Evolutionary conservation across 2,888 invertebrate genomes (phyloP), one percentile per base, ranked within the genome.

Genomic region (Polydrusus cervinus): DNA sequence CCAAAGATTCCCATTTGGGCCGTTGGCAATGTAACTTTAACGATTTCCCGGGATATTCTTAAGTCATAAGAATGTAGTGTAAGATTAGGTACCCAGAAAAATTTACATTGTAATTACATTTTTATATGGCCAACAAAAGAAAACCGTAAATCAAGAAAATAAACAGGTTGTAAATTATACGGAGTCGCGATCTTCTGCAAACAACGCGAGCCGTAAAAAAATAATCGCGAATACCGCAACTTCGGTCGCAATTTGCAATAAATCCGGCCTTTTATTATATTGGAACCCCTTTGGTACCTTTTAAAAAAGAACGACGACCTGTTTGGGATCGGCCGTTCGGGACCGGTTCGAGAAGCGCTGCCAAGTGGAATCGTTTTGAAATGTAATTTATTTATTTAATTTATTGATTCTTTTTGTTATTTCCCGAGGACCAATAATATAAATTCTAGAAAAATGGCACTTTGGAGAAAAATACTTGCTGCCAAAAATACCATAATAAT

Each of bases 221-320:
- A 76, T 76, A 72, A 76, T 72, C 72, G 73, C 66, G 73, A 73
- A 74, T 73, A 72, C 76, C 72, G 69, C 69, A 70, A 76, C 65
- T 70, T 66, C 73, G 65, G 60, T 67, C 55, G 73, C 76, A 73
- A 76, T 76, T 76, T 76, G 76, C 76, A 73, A 76, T 76, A 76
- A 76, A 76, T 76, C 73, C 76, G 76, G 66, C 73, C 76, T 76
- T 76, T 76, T 76, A 76, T 76, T 76, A 72, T 71, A 62, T 73
- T 65, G 73, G 70, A 70, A 70, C 70, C 69, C 73, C 73, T 74
- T 76, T 65, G 73, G 76, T 73, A 73, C 71, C 64, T 65, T 70
- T 72, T 68, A 65, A 69, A 66, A 75, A 76, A 65, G 51, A 25
- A 40, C 71, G 67, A 75, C 47, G 71, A 75, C 71, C 75, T 60